Percentiles rank a stretch among this genome's conserved stretches.
Evolutionary conservation across 2,113 vertebrate genomes (phyloP).

Genomic region (Cathartes aura): DNA sequence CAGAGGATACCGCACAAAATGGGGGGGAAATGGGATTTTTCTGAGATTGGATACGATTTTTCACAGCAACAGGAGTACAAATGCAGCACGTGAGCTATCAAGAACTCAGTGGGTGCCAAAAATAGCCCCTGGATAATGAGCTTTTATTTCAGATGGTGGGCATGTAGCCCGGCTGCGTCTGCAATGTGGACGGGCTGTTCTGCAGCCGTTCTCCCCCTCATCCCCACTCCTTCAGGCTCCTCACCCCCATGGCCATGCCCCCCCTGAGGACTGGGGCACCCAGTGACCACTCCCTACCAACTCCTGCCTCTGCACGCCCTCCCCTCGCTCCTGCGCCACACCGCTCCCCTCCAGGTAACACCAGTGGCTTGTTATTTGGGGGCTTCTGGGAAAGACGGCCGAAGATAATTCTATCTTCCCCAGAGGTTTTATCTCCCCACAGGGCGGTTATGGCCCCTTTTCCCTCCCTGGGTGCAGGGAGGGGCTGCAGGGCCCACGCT

Average conservation of each 20-base stretch:
- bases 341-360: fast-evolving
- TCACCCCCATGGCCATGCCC: neutral
- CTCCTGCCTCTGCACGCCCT: fast-evolving
- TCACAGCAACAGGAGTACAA: neutral
- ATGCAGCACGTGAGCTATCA: neutral
- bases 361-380: neutral
- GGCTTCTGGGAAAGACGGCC: neutral
- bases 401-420: no score
- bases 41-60: neutral
- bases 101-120: neutral
- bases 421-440: neutral
- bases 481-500: fast-evolving
- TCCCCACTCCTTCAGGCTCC: neutral
- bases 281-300: fast-evolving
- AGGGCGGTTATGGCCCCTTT: fast-evolving
- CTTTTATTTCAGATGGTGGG: neutral
- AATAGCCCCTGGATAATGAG: neutral
- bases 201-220: fast-evolving
- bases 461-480: neutral
- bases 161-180: neutral
- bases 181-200: fast-evolving
- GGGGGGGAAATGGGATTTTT: neutral
- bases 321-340: fast-evolving
- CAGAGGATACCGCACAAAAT: neutral
- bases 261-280: fast-evolving